Evolutionary conservation across 2,888 invertebrate genomes (phyloP).

Genomic region (Alcis repandata): DNA sequence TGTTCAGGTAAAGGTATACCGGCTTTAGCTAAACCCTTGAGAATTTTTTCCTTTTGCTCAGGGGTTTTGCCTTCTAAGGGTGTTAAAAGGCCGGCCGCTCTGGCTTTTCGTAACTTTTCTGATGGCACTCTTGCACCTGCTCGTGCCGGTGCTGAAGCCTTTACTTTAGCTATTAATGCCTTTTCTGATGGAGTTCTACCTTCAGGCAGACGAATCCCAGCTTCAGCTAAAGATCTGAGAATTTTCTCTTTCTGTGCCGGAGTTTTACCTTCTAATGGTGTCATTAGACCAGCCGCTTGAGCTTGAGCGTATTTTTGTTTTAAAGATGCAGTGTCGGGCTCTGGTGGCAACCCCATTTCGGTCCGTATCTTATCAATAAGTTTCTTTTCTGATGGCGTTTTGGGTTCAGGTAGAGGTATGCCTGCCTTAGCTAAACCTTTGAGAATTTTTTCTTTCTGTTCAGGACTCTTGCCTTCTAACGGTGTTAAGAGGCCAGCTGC

Average conservation of each 20-base stretch:
- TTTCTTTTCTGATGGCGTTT: conserved; percentile 54
- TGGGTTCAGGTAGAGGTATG: conserved; percentile 49
- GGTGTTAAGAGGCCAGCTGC: conserved; percentile 44
- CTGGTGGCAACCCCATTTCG: conserved; percentile 31
- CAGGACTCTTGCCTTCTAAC: conserved; percentile 54
- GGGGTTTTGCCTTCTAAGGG: conserved; percentile 55
- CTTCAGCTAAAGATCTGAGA: conserved; percentile 46
- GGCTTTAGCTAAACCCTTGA: conserved; percentile 46
- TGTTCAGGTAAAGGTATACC: conserved; percentile 50
- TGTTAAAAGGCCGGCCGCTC: conserved; percentile 43
- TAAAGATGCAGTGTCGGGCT: conserved; percentile 22
- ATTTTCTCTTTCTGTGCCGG: conserved; percentile 56
- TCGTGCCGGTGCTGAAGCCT: conserved; percentile 46
- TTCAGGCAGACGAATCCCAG: conserved; percentile 49
- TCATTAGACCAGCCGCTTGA: conserved; percentile 40
- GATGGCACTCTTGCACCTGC: conserved; percentile 50
- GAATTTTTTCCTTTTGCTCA: conserved; percentile 55
- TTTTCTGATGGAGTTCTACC: conserved; percentile 45
- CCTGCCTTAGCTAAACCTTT: conserved; percentile 49
- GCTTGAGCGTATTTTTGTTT: conserved; percentile 27
- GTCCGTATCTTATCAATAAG: conserved; percentile 45
- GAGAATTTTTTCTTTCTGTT: conserved; percentile 47
- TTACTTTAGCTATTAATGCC: conserved; percentile 44
- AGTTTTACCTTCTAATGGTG: conserved; percentile 55
- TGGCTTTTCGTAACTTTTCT: conserved; percentile 47